Evolutionary conservation across 2,797 vertebrate species (phyloP), one percentile per base, ranked within the genome.

Genomic region (Tympanoctomys barrerae): DNA sequence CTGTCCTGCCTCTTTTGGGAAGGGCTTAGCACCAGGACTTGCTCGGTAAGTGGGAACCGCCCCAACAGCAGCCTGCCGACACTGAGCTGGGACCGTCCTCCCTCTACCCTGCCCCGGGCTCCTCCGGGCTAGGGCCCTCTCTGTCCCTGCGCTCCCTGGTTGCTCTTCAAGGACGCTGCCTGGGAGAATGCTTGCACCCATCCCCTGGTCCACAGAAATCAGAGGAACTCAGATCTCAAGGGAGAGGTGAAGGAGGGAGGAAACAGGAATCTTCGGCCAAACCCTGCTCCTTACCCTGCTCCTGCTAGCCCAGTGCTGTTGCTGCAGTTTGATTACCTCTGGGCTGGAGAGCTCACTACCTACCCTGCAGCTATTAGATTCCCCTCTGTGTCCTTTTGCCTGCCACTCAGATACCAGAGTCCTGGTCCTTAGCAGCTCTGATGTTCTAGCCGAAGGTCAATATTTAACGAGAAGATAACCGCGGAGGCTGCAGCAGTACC

Each of bases 401-500:
- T 80, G 54, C 4, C 73, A 22, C 88, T 79, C n/a, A 7, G 78
- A 91, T 54, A n/a, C 64, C 31, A 0, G n/a, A 57, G 33, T 86
- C 80, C 73, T 87, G 19, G 11, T 12, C 26, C 4, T 28, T 10
- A 39, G 42, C 16, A 79, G 78, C 49, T 28, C 64, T 16, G 24
- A 6, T 36, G 54, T 86, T 64, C 49, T 36, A 36, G 87, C 57
- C 19, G 26, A 88, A 59, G 14, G 39, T 52, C 52, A 36, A 9
- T 36, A 28, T 70, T 83, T 54, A 87, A 39, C 18, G 19, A 61
- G 5, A 75, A 75, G 39, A 46, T 39, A 61, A 66, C 5, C 6
- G 5, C 1, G 0, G 7, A 0, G 61, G 26, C 8, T 3, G 4
- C 0, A 4, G 77, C 16, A 11, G 46, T 2, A 33, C 22, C 75